Conservation (phyloP, 2,113 vertebrate genomes). For the Herpailurus yagouaroundi region DNA sequence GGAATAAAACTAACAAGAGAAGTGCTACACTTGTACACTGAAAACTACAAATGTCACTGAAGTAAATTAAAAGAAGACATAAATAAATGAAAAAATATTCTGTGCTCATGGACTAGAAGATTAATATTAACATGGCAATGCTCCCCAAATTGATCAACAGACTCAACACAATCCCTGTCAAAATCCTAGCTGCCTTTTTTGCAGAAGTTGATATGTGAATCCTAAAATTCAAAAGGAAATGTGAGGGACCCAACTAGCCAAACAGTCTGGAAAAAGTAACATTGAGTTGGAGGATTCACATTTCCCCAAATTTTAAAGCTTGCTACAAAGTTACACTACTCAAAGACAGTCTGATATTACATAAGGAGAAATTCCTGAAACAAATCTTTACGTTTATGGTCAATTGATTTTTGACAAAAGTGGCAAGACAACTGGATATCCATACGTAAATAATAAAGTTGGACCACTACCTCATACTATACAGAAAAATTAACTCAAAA, state of each 20-base stretch:
- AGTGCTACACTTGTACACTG: background rate
- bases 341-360: background rate
- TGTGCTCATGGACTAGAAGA: background rate
- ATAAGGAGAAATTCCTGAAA: background rate
- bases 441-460: background rate
- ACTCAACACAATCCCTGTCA: background rate
- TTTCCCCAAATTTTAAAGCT: background rate
- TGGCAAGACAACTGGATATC: background rate
- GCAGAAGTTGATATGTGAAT: background rate
- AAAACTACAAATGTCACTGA: background rate
- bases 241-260: background rate
- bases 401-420: background rate
- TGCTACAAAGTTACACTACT: background rate
- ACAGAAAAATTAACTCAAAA: background rate
- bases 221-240: background rate
- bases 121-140: background rate
- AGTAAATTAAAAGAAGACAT: background rate
- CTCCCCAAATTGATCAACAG: background rate
- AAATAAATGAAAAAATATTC: background rate
- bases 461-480: background rate
- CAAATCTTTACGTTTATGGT: background rate
- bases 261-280: background rate
- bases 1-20: background rate
- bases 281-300: background rate
- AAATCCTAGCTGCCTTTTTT: background rate